A percentile compares a stretch with the other conserved stretches of the same genome.
Conservation (phyloP, 2,113 vertebrate species). For the Oostethus manadensis region DNA sequence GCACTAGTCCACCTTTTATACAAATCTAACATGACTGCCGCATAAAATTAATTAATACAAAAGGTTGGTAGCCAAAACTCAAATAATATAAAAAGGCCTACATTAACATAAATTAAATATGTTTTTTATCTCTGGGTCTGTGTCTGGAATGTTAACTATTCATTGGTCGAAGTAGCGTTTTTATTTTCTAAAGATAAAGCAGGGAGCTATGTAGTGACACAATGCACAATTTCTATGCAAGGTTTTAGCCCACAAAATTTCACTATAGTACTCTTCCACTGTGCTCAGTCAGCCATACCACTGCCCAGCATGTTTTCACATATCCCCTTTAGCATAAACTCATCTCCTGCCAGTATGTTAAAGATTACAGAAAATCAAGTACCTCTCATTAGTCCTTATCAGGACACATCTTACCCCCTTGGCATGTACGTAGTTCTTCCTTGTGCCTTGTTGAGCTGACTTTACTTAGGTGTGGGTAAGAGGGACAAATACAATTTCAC, state of each 20-base stretch:
- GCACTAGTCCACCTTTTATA: conserved; percentile 20
- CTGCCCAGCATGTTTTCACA: conserved; percentile 33
- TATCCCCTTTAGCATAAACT: conserved; percentile 27
- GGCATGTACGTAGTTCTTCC: conserved; percentile 28
- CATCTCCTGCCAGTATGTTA: conserved; percentile 29
- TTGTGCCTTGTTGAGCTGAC: conserved; percentile 7
- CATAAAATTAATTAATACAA: conserved; percentile 48
- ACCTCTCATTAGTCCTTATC: conserved; percentile 24
- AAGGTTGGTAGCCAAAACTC: conserved; percentile 29
- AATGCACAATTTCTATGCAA: conserved; percentile 28
- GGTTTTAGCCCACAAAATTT: conserved; percentile 18
- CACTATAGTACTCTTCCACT: conserved; percentile 22
- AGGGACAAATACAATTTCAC: not conserved
- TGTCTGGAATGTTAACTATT: conserved; percentile 49
- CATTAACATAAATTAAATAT: conserved; percentile 29
- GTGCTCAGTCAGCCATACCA: conserved; percentile 37
- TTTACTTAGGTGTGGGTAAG: not conserved
- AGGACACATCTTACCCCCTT: conserved; percentile 26
- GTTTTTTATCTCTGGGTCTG: conserved; percentile 41
- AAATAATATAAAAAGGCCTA: not conserved
- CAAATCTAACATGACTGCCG: conserved; percentile 24
- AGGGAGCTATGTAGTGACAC: conserved; percentile 22
- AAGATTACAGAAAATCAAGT: not conserved
- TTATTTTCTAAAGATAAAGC: conserved; percentile 54
- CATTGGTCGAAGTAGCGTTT: conserved; percentile 52